These are phyloP conservation scores for Mirounga angustirostris DNA, from an alignment of 2,113 vertebrate species.

Conservation along the genomic window DNA sequence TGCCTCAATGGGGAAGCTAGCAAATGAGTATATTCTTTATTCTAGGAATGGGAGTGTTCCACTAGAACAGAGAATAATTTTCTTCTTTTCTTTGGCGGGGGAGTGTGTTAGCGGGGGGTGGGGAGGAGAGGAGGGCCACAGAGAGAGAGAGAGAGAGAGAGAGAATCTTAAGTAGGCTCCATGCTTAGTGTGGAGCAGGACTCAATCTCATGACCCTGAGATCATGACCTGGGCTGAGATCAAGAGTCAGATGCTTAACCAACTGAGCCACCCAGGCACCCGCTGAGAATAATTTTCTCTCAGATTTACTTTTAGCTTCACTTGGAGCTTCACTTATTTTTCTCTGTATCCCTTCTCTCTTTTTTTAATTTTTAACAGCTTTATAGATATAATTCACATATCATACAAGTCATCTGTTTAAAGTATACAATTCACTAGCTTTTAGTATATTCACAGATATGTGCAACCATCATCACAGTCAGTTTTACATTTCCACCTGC, in stretches of 20 bases:
- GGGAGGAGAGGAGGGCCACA: background rate
- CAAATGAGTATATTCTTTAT: conserved; percentile 11
- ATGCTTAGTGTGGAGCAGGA: background rate
- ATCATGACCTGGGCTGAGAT: background rate
- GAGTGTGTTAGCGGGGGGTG: background rate
- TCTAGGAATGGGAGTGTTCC: background rate
- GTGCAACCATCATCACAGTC: background rate
- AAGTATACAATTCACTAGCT: background rate
- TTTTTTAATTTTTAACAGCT: background rate
- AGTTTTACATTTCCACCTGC: background rate
- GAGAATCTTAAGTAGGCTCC: background rate
- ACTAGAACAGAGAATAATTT: background rate
- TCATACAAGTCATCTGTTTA: background rate
- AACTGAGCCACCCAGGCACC: background rate
- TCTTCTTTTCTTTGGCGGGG: background rate
- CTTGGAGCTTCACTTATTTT: background rate
- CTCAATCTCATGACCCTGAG: background rate
- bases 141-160: background rate
- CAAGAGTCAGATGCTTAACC: background rate
- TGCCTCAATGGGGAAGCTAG: background rate
- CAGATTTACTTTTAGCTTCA: background rate
- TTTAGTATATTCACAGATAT: background rate
- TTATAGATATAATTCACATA: background rate
- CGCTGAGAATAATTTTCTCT: background rate
- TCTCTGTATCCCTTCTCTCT: background rate